phyloP scores from a whole-genome alignment of 2,888 invertebrate species.

The Ichneumon xanthorius region DNA sequence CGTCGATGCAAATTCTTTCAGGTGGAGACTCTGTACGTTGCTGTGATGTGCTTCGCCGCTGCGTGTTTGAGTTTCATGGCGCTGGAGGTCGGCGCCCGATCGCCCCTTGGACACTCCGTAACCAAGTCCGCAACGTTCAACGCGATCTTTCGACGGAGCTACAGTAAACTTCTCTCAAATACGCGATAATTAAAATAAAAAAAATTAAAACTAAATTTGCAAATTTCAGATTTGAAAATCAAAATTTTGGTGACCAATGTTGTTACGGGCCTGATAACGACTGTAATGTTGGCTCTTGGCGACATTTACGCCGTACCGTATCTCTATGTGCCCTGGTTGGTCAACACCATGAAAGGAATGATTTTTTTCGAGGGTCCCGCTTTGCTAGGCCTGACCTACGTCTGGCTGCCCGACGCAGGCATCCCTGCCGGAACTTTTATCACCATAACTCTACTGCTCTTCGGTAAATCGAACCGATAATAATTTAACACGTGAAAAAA shows the following conservation, averaged over 20 bases:
- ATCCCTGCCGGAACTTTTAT: constrained; percentile 73
- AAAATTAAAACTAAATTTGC: background rate
- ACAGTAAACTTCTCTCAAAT: constrained; percentile 70
- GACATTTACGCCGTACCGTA: constrained; percentile 75
- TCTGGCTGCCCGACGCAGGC: constrained; percentile 72
- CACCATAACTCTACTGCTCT: constrained; percentile 73
- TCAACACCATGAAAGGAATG: constrained; percentile 77
- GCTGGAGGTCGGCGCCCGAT: constrained; percentile 74
- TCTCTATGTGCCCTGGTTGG: constrained; percentile 78
- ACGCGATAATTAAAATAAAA: no score
- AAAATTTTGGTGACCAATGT: constrained; percentile 73
- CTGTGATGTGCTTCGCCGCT: constrained; percentile 74
- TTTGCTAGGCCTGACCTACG: constrained; percentile 70
- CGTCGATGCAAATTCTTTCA: constrained; percentile 50
- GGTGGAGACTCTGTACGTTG: constrained; percentile 73
- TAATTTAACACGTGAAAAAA: background rate
- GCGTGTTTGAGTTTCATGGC: constrained; percentile 75
- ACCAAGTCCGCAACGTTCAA: constrained; percentile 75
- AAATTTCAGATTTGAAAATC: constrained; percentile 74
- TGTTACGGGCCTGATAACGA: constrained; percentile 74
- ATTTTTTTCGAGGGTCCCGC: constrained; percentile 75
- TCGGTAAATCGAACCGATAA: constrained; percentile 69
- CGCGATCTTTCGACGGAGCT: constrained; percentile 74
- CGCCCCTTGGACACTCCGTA: constrained; percentile 69
- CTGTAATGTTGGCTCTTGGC: constrained; percentile 73